Base-by-base conservation (phyloP, 1,140 invertebrate species). In the Bombus turneri region DNA sequence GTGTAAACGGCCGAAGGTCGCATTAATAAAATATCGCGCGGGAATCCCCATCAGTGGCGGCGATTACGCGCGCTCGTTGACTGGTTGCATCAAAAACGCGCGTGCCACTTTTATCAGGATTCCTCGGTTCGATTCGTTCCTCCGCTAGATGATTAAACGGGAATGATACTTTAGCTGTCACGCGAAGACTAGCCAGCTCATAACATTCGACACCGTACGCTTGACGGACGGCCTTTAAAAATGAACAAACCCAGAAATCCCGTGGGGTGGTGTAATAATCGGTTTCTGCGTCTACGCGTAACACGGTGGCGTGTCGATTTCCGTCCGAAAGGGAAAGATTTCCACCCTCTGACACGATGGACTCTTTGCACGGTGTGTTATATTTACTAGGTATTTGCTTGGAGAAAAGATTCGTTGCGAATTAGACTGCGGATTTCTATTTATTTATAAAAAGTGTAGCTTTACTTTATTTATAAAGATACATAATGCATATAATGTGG, bases 271-370 rank as follows among this genome's bases (percentile, higher is more conserved):
- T 74, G 41, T 75, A 82, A 73, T 83, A 83, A 86, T 57, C 64
- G 66, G 73, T 25, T 59, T 43, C 64, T 66, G 79, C 76, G 39
- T 53, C 68, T 69, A 57, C 62, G 86, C 86, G 75, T 88, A 76
- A 69, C 53, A 41, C 77, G 71, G 80, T 81, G 72, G 86, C 64
- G 57, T 64, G 71, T 75, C 43, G 87, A 87, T 87, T 84, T 80
- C 68, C 34, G 15, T 0, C 1, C 64, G n/a, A 15, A 68, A 68
- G 15, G 13, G 31, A 22, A 68, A 18, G 87, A 64, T 15, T 31
- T n/a, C n/a, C n/a, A 1, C n/a, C 13, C 62, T 31, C 62, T 64
- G n/a, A 12, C 28, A 31, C 62, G n/a, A 31, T 64, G 13, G 1
- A 15, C n/a, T 28, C 25, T 62, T 62, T n/a, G 59, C 59, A 28